Evolutionary conservation across 2,888 invertebrate genomes (phyloP), one percentile per base, ranked within the genome.

Genomic region (Chrysomela aeneicollis): DNA sequence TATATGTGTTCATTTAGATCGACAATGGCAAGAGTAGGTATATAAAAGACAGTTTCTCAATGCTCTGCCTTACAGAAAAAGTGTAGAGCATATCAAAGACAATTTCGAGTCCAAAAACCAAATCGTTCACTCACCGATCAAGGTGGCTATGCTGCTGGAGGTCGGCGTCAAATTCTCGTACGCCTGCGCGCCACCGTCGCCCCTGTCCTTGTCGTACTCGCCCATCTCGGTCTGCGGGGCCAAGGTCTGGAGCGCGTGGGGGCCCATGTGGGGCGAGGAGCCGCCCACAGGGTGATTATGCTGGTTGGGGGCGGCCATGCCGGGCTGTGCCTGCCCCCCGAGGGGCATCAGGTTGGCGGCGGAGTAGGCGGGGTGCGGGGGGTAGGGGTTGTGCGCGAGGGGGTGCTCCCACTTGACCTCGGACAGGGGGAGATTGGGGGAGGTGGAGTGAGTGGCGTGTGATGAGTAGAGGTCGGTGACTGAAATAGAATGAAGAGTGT

Each of bases 221-320:
- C 21, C 10, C 69, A 59, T 67, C 12, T 59, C 68, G 58, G 50
- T 67, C 57, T 51, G 64, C 32, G 46, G 72, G n/a, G 59, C 68
- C 22, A 65, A 66, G 4, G 87, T 88, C 52, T 88, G 78, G 12
- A 66, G 59, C 42, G 66, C 66, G 46, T 61, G 69, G 47, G 69
- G 87, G 84, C 64, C 87, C 85, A 80, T 86, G 84, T 58, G 62
- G 2, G 77, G 88, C 74, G 74, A 88, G 83, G 79, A 88, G 78
- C 73, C 26, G 26, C 26, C 6, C 26, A 26, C 6, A 26, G 26
- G 26, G 26, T 26, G 3, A 26, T 3, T 5, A 26, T n/a, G n/a
- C n/a, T n/a, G 32, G 63, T 52, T 15, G 61, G 61, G 19, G n/a
- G 42, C 9, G 0, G 37, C 22, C 15, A 35, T 6, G 65, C 50